Percentiles rank a stretch among this genome's conserved stretches.
Conservation (phyloP, 2,113 vertebrate genomes). For the Aphyosemion australe region DNA sequence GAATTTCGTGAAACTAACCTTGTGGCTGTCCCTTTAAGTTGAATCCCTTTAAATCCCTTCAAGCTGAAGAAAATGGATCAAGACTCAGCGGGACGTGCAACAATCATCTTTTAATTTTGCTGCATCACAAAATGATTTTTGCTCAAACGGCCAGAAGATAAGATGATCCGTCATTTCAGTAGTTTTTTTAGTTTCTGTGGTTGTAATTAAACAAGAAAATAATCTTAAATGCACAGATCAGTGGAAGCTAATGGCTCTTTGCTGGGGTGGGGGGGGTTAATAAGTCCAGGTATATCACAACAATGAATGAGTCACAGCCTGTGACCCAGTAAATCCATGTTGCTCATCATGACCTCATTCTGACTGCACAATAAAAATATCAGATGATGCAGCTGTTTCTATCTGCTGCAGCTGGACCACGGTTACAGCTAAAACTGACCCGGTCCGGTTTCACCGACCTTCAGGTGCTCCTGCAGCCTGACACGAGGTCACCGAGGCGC, state of each 20-base stretch:
- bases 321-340: slow-evolving; percentile 66
- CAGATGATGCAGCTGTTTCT: slow-evolving; percentile 37
- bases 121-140: too few species aligned
- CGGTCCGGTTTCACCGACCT: not conserved
- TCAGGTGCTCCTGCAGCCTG: not conserved
- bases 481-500: not conserved
- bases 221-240: not conserved
- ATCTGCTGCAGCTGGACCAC: not conserved
- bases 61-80: too few species aligned
- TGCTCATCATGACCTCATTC: slow-evolving; percentile 65
- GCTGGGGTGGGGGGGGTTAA: slow-evolving; percentile 16
- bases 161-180: not conserved
- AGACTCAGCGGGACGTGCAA: too few species aligned
- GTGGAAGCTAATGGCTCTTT: slow-evolving; percentile 9
- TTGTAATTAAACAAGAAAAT: not conserved
- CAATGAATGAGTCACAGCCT: slow-evolving; percentile 56
- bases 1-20: too few species aligned
- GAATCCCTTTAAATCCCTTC: too few species aligned
- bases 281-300: slow-evolving; percentile 47
- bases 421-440: not conserved
- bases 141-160: too few species aligned
- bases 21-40: too few species aligned
- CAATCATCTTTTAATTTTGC: too few species aligned
- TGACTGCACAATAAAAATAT: slow-evolving; percentile 53
- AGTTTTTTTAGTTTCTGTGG: not conserved